Evolutionary conservation across 64 coral and sea anemone species (phyloP), one percentile per base, ranked within the genome.

Genomic region (Orbicella faveolata): DNA sequence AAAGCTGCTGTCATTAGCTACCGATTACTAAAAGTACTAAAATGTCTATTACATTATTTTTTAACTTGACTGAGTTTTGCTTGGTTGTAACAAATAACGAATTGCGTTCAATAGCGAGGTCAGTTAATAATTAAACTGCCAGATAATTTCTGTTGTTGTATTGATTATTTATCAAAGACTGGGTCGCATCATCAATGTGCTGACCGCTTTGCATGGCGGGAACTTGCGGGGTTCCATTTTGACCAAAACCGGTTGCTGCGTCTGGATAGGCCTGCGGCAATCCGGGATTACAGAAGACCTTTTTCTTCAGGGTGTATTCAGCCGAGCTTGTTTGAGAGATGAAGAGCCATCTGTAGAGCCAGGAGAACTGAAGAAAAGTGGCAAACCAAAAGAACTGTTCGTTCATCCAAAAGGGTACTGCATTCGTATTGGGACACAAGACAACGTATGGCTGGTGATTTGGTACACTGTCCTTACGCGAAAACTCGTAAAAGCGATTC

Each of bases 341-440:
- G 8, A 84, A 66, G 55, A 68, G 67, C 20, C 34, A 54, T 64
- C 89, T 91, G 79, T 91, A 91, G 34, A 84, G 18, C 89, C 89
- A 91, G 34, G 89, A 91, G 3, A 91, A 65, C 36, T 91, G 89
- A 25, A 82, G 68, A 0, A 91, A 53, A 10, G 89, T 91, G 2
- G 79, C 79, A 65, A 20, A 36, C 89, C 89, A 91, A n/a, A 91
- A 91, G 73, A 75, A 91, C 44, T 61, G 36, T 69, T 91, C 89
- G n/a, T 34, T 76, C 16, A 91, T 83, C 89, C 89, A 91, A 62
- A 51, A 84, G 16, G 79, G 89, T 9, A 84, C 67, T 3, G 66
- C 14, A 2, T 41, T 19, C 20, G 13, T 57, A 8, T 83, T 68
- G 44, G 69, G 81, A 26, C 80, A 84, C 20, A 91, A 44, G 6